These are phyloP conservation scores for Percopsis transmontana DNA, from an alignment of 2,113 vertebrate genomes.

Conservation along the genomic window DNA sequence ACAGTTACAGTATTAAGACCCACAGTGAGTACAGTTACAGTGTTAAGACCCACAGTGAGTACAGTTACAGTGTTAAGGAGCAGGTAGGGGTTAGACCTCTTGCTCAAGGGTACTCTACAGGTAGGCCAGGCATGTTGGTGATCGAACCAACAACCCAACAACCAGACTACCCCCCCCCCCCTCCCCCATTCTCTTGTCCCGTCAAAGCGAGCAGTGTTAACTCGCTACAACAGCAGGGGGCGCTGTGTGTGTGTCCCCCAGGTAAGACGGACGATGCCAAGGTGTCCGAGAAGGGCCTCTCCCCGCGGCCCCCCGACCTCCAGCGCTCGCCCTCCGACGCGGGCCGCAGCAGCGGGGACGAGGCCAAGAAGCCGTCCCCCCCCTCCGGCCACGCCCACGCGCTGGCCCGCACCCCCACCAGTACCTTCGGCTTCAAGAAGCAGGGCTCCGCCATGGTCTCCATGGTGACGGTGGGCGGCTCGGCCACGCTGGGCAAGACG, in stretches of 20 bases:
- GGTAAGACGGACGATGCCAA: constrained; percentile 97
- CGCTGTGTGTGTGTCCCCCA: constrained; percentile 49
- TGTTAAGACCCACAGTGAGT: too few relatives aligned
- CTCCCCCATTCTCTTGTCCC: too few relatives aligned
- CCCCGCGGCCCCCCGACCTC: constrained; percentile 85
- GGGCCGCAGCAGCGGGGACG: constrained; percentile 92
- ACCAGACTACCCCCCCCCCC: too few relatives aligned
- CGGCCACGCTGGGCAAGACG: constrained; percentile 95
- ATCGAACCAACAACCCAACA: too few relatives aligned
- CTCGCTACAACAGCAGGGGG: too few relatives aligned
- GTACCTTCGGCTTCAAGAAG: constrained; percentile 97
- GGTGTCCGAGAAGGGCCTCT: constrained; percentile 95
- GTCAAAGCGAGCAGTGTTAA: too few relatives aligned
- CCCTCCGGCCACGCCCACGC: constrained; percentile 52
- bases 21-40: too few relatives aligned
- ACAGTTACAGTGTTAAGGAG: too few relatives aligned
- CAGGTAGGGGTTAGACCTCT: too few relatives aligned
- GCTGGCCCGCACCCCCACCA: constrained; percentile 80
- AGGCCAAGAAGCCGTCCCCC: constrained; percentile 83
- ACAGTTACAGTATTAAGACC: too few relatives aligned
- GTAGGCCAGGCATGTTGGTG: too few relatives aligned
- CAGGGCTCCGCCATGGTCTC: constrained; percentile 84
- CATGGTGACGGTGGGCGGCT: constrained; percentile 93
- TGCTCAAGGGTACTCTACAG: too few relatives aligned
- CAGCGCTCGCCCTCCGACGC: constrained; percentile 94